Evolutionary conservation across 2,113 vertebrate genomes (phyloP).

Genomic region (Ondatra zibethicus): DNA sequence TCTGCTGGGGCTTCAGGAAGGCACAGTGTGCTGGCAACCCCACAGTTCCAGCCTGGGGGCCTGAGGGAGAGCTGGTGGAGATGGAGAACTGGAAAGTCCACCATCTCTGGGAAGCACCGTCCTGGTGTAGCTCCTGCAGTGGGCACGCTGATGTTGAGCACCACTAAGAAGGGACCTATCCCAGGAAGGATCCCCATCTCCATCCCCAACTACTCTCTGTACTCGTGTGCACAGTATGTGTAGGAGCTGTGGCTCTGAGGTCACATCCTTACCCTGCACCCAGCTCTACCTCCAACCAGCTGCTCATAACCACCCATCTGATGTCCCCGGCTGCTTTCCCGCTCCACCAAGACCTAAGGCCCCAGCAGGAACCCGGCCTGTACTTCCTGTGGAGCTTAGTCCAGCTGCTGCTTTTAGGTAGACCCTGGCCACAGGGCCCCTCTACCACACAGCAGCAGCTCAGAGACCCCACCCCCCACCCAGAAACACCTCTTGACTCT

Average conservation of each 20-base stretch:
- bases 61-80: neutral
- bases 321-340: neutral
- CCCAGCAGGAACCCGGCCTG: neutral
- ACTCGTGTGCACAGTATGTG: neutral
- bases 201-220: too few species aligned
- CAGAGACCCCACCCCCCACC: neutral
- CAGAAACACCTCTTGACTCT: neutral
- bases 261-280: neutral
- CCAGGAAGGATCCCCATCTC: accelerated
- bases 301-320: too few species aligned
- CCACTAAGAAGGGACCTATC: neutral
- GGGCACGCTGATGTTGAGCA: neutral
- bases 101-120: neutral
- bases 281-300: neutral
- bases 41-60: neutral
- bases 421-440: neutral
- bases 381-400: neutral
- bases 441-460: neutral
- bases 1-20: neutral
- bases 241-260: accelerated
- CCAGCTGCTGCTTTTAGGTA: neutral
- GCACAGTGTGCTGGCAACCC: neutral
- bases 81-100: neutral
- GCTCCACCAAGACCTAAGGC: neutral
- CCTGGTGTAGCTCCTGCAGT: neutral